phyloP scores from a whole-genome alignment of 2,888 invertebrate species.

The Kryphioiulus occultus region DNA sequence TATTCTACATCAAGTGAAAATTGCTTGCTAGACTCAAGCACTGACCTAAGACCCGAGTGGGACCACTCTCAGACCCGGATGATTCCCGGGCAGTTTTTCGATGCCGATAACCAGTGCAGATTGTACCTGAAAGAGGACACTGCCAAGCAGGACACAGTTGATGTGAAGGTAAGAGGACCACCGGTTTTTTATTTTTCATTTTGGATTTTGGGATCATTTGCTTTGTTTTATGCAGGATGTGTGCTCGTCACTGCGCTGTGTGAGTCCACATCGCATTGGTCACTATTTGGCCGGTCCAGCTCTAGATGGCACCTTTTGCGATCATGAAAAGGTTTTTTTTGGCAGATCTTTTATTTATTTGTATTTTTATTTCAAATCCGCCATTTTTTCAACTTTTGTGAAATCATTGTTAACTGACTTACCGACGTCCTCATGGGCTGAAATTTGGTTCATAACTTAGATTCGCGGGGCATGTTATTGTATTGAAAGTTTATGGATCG shows the following conservation, averaged over 20 bases:
- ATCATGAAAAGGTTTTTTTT: conserved; percentile 68
- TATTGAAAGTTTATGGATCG: too few species aligned
- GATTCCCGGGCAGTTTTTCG: conserved; percentile 73
- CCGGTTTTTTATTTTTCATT: neutral
- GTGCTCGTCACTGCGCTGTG: conserved; percentile 75
- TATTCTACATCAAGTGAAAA: neutral
- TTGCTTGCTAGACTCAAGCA: neutral
- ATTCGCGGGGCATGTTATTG: too few species aligned
- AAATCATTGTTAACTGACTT: too few species aligned
- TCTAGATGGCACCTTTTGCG: conserved; percentile 80
- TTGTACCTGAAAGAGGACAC: conserved; percentile 73
- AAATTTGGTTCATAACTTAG: too few species aligned
- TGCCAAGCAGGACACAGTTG: conserved; percentile 66
- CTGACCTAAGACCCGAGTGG: neutral
- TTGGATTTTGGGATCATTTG: neutral
- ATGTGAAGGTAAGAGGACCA: conserved; percentile 28
- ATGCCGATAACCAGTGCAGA: conserved; percentile 79
- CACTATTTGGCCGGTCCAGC: conserved; percentile 82
- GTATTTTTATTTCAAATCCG: neutral
- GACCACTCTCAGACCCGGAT: conserved; percentile 51
- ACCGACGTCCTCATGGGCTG: too few species aligned
- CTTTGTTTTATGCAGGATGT: conserved; percentile 60
- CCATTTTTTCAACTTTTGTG: too few species aligned
- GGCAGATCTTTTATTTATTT: too few species aligned
- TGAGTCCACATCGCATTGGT: conserved; percentile 75